Conservation (phyloP, 1,140 invertebrate species). For the Apis dorsata region DNA sequence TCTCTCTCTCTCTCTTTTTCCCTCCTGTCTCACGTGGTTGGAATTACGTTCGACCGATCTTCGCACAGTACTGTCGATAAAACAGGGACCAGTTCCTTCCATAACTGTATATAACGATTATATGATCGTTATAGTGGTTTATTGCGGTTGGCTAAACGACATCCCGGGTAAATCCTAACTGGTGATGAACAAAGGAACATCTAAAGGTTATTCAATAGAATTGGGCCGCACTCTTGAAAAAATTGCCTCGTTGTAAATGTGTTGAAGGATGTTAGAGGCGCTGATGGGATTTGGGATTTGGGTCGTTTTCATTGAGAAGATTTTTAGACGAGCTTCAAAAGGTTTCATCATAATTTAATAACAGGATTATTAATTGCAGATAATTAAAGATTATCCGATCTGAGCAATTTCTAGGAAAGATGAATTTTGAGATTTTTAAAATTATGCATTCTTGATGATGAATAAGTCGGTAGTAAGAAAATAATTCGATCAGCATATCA, state of each 20-base stretch:
- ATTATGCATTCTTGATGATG: too few species aligned
- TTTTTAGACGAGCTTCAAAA: not conserved
- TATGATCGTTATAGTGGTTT: constrained; percentile 52
- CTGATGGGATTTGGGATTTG: not conserved
- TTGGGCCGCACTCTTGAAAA: not conserved
- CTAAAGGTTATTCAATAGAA: not conserved
- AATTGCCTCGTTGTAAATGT: not conserved
- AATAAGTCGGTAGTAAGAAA: too few species aligned
- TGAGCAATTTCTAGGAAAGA: not conserved
- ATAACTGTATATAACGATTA: constrained; percentile 65
- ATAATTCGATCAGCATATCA: too few species aligned
- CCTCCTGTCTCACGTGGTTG: not conserved
- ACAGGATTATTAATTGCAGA: not conserved
- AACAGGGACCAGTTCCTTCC: constrained; percentile 70
- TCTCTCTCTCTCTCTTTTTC: not conserved
- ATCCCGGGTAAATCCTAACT: constrained; percentile 31
- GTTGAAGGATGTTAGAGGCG: not conserved
- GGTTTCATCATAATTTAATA: not conserved
- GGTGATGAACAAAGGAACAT: not conserved
- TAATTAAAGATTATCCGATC: too few species aligned
- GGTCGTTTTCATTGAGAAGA: not conserved
- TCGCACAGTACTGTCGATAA: constrained; percentile 28
- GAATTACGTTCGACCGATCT: constrained; percentile 45
- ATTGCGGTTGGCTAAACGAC: constrained; percentile 17
- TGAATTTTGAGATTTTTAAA: too few species aligned